phyloP scores from a whole-genome alignment of 2,797 vertebrate genomes.

The Onychomys arenicola region DNA sequence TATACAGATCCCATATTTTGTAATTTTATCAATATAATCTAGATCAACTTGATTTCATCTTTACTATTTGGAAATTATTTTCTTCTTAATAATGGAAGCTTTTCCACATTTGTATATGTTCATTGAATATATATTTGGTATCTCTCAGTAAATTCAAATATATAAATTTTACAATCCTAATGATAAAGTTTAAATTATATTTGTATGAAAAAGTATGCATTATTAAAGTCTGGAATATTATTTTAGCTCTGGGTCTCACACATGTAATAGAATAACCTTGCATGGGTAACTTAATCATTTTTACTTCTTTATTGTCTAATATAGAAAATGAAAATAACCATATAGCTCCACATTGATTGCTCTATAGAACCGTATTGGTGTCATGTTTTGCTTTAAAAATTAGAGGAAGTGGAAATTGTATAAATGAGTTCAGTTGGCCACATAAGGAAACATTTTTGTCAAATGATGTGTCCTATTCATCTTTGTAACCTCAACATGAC shows the following conservation, averaged over 20 bases:
- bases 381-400: not conserved
- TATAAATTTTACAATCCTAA: not conserved
- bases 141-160: not conserved
- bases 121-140: not conserved
- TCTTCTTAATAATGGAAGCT: not conserved
- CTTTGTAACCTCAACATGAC: not conserved
- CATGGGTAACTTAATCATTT: not conserved
- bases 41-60: not conserved
- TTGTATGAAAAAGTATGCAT: not conserved
- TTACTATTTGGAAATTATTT: not conserved
- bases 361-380: not conserved
- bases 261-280: not conserved
- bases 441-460: not conserved
- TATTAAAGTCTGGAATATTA: not conserved
- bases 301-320: not conserved
- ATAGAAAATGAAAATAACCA: not conserved
- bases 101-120: not conserved
- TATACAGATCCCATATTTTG: not conserved
- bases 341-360: not conserved
- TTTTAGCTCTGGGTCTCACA: not conserved
- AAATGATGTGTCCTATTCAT: not conserved
- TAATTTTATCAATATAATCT: not conserved
- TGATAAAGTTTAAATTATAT: not conserved
- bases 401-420: not conserved
- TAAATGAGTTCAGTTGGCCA: not conserved